These are phyloP conservation scores for Carposina sasakii DNA, from an alignment of 1,140 invertebrate species.

Conservation along the genomic window DNA sequence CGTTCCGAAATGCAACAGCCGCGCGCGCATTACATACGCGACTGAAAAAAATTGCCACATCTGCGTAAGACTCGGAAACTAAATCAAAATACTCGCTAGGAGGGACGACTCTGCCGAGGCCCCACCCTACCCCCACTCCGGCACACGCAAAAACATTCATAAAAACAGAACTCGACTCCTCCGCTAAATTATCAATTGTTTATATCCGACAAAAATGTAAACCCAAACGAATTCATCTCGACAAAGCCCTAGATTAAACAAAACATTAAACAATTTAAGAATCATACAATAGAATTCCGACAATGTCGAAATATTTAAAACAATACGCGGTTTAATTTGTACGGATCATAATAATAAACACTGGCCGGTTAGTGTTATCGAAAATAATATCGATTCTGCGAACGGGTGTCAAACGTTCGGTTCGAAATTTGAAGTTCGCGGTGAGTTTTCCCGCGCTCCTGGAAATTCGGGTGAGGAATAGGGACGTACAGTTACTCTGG, in stretches of 20 bases:
- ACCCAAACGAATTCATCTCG: conserved; percentile 33
- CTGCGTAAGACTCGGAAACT: conserved; percentile 68
- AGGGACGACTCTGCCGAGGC: conserved; percentile 64
- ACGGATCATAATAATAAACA: conserved; percentile 56
- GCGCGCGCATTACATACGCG: conserved; percentile 64
- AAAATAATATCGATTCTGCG: conserved; percentile 19
- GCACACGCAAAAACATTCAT: conserved; percentile 67
- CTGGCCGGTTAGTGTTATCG: conserved; percentile 37
- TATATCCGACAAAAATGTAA: conserved; percentile 55
- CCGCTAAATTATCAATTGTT: conserved; percentile 65
- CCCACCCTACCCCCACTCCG: conserved; percentile 64
- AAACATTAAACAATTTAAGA: conserved; percentile 54
- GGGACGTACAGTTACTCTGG: conserved; percentile 26
- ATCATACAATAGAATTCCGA: conserved; percentile 45
- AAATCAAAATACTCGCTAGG: conserved; percentile 71
- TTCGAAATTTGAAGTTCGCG: not conserved
- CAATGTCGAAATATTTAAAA: conserved; percentile 61
- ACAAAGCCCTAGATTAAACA: conserved; percentile 33
- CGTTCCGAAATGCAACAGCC: conserved; percentile 49
- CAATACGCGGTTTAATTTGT: conserved; percentile 55
- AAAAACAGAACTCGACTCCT: conserved; percentile 62
- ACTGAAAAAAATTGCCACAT: conserved; percentile 70
- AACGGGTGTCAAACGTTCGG: not conserved
- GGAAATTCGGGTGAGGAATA: conserved; percentile 26
- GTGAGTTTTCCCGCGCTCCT: conserved; percentile 58